These are phyloP conservation scores for Perca fluviatilis DNA, from an alignment of 2,113 vertebrate species.

Conservation along the genomic window DNA sequence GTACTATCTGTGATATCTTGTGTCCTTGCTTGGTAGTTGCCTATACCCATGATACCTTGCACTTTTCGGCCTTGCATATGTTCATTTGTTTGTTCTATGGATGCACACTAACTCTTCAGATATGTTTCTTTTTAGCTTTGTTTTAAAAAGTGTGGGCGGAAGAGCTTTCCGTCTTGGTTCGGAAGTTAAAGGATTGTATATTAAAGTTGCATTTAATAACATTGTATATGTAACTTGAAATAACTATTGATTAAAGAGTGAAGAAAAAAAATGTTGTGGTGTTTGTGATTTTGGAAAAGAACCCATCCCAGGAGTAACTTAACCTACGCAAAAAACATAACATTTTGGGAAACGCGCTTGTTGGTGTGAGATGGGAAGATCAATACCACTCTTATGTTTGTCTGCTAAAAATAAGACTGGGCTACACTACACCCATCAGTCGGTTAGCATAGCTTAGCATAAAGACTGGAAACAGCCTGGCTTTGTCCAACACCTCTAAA, in stretches of 20 bases:
- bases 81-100: conserved; percentile 72
- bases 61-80: conserved; percentile 77
- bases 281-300: conserved; percentile 18
- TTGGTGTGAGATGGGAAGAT: not conserved
- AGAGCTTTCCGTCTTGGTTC: conserved; percentile 59
- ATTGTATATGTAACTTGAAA: conserved; percentile 79
- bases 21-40: conserved; percentile 79
- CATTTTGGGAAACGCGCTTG: not conserved
- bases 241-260: conserved; percentile 78
- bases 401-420: not conserved
- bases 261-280: conserved; percentile 40
- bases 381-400: not conserved
- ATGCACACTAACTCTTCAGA: conserved; percentile 77
- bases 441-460: not conserved
- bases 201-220: conserved; percentile 81
- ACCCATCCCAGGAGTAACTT: not conserved
- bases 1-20: conserved; percentile 70
- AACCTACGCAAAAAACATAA: not conserved
- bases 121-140: conserved; percentile 68
- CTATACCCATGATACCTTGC: conserved; percentile 76
- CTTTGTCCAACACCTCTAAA: not conserved
- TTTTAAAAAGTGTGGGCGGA: conserved; percentile 72
- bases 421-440: not conserved
- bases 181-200: conserved; percentile 74
- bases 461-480: not conserved